A percentile compares a stretch with the other conserved stretches of the same genome.
These are phyloP conservation scores for Hippopotamyrus pictus DNA, from an alignment of 2,797 vertebrate genomes.

Conservation along the genomic window DNA sequence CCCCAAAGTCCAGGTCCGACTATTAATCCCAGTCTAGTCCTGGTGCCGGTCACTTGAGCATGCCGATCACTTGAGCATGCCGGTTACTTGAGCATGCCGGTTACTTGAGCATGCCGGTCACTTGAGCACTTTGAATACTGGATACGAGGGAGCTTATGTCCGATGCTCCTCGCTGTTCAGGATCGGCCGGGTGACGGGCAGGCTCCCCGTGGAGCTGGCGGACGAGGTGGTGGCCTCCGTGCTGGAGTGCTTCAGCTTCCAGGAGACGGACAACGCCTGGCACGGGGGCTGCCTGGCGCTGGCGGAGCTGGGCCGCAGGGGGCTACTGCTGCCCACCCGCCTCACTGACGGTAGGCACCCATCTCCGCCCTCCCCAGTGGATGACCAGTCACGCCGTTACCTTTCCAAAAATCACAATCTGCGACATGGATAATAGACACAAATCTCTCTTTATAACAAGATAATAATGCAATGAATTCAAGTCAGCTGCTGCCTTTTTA, in stretches of 20 bases:
- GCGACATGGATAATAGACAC: not conserved
- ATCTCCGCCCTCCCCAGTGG: not conserved
- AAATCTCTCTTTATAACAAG: not conserved
- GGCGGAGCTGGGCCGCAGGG: slow-evolving; percentile 88
- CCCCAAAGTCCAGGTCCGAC: not conserved
- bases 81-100: not conserved
- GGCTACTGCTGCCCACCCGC: slow-evolving; percentile 83
- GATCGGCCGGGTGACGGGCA: slow-evolving; percentile 85
- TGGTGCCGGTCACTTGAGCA: not conserved
- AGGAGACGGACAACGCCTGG: slow-evolving; percentile 89
- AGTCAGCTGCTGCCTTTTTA: not conserved
- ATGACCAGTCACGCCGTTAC: not conserved
- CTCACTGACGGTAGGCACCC: slow-evolving; percentile 74
- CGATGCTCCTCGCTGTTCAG: slow-evolving; percentile 47
- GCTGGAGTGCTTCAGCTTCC: slow-evolving; percentile 77
- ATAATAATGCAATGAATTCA: not conserved
- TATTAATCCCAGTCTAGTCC: not conserved
- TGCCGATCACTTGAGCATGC: not conserved
- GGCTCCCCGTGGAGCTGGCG: slow-evolving; percentile 86
- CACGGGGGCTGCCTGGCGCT: slow-evolving; percentile 92
- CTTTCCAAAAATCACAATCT: not conserved
- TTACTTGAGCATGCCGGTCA: not conserved
- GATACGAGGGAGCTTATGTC: not conserved
- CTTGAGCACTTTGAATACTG: not conserved
- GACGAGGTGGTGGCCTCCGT: slow-evolving; percentile 93